A percentile compares a stretch with the other conserved stretches of the same genome.
Evolutionary conservation across 2,888 invertebrate genomes (phyloP).

Genomic region (Diplazon laetatorius): DNA sequence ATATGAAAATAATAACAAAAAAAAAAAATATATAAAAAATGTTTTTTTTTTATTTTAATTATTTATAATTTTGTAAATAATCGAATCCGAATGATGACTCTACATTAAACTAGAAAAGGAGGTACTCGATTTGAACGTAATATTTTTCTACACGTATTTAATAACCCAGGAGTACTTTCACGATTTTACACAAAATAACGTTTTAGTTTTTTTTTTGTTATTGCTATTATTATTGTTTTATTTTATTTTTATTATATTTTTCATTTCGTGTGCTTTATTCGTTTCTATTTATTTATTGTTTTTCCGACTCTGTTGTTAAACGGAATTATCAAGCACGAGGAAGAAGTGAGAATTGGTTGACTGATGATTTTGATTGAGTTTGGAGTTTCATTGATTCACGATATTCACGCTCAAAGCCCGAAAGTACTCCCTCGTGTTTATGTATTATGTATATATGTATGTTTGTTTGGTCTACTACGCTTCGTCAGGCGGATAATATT

Average conservation of each 20-base stretch:
- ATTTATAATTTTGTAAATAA: slow-evolving; percentile 19
- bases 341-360: too few relatives aligned
- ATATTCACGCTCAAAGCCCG: slow-evolving; percentile 20
- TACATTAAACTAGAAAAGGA: slow-evolving; percentile 54
- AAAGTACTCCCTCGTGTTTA: slow-evolving; percentile 57
- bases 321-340: background rate
- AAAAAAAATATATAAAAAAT: slow-evolving; percentile 10
- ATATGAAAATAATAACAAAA: slow-evolving; percentile 22
- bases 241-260: slow-evolving; percentile 15
- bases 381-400: too few relatives aligned
- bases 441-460: slow-evolving; percentile 1
- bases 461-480: background rate
- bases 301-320: too few relatives aligned
- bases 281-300: too few relatives aligned
- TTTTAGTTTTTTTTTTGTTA: slow-evolving; percentile 23
- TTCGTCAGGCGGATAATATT: slow-evolving; percentile 35
- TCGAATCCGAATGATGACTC: slow-evolving; percentile 31
- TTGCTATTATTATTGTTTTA: slow-evolving; percentile 17
- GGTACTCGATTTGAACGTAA: slow-evolving; percentile 54
- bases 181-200: too few relatives aligned
- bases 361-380: too few relatives aligned
- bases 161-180: slow-evolving; percentile 65
- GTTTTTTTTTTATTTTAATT: too few relatives aligned
- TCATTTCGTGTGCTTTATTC: background rate
- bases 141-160: slow-evolving; percentile 19